Base-by-base conservation (phyloP, 2,797 vertebrate genomes). In the Enteromius anoplus region DNA sequence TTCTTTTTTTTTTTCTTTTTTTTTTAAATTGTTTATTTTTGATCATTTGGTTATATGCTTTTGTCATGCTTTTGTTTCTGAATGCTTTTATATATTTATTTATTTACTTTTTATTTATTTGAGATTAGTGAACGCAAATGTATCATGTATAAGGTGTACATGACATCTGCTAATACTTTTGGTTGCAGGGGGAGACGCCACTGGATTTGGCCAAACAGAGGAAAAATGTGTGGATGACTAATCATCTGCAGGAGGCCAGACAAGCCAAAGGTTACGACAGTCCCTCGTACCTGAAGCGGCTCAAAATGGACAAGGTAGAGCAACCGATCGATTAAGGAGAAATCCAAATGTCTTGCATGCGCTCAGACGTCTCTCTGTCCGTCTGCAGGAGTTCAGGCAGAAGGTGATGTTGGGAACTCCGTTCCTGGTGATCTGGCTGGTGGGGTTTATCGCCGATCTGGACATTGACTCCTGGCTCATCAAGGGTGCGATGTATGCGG, bases 191-290 rank as follows among this genome's bases (percentile, higher is more conserved):
- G 0, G 98, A 99, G 92, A 99, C 97, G n/a, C 96, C 98, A 40
- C 95, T 99, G 86, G 98, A 99, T 93, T 95, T 99, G 11, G 97
- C 98, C 91, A 99, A 99, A 90, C 98, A 99, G 87, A 95, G 98
- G 91, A 99, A 99, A 93, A 99, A 99, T 0, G 96, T 97, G 76
- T 99, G 98, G 98, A 99, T 99, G 98, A 98, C 98, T 87, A 99
- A 97, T 91, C 98, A 99, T 91, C 88, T 99, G 83, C 98, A 99
- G 92, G 98, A 99, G 90, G 98, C 97, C 0, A 95, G 98, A 49
- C 98, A 99, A 89, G 98, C 98, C 83, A 99, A 98, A 91, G 98
- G 98, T 64, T 98, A 98, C 45, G 98, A 99, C 94, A 99, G 95
- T 92, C 97, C 98, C 0, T 99, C 98, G 14, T 99, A 99, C 90